Percentiles rank a stretch among this genome's conserved stretches.
Conservation (phyloP, 1,140 invertebrate species). For the Chionoecetes opilio region DNA sequence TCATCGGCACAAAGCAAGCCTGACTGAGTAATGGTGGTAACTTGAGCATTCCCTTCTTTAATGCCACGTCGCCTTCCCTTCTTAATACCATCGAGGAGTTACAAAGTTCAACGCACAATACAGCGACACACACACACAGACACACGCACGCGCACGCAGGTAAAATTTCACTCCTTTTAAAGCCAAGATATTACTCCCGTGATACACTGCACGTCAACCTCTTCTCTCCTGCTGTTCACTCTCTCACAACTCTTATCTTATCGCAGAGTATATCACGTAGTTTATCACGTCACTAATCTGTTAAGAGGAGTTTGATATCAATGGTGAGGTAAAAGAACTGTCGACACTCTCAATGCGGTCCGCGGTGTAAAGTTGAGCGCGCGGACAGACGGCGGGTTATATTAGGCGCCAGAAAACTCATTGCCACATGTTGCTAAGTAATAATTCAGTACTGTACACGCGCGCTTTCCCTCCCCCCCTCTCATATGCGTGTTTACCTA, state of each 20-base stretch:
- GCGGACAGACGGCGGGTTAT: not conserved
- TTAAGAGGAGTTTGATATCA: too few species aligned
- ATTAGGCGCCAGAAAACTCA: not conserved
- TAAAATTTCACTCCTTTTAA: not conserved
- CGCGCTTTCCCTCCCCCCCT: too few species aligned
- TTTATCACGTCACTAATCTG: not conserved
- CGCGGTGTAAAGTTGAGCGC: not conserved
- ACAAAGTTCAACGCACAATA: not conserved
- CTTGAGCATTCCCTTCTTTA: not conserved
- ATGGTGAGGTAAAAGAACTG: not conserved
- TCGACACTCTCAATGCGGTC: not conserved
- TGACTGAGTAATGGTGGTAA: not conserved
- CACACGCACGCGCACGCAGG: too few species aligned
- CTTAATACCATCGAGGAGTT: not conserved
- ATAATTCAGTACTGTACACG: not conserved
- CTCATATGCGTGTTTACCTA: too few species aligned
- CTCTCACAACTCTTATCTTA: not conserved
- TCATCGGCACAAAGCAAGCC: not conserved
- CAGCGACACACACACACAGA: not conserved
- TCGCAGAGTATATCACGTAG: not conserved
- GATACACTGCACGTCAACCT: not conserved
- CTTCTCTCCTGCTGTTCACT: not conserved
- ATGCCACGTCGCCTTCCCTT: not conserved
- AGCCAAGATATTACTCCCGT: not conserved
- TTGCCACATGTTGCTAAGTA: constrained; percentile 7